Evolutionary conservation across 1,140 invertebrate species (phyloP).

Genomic region (Euwallacea similis): DNA sequence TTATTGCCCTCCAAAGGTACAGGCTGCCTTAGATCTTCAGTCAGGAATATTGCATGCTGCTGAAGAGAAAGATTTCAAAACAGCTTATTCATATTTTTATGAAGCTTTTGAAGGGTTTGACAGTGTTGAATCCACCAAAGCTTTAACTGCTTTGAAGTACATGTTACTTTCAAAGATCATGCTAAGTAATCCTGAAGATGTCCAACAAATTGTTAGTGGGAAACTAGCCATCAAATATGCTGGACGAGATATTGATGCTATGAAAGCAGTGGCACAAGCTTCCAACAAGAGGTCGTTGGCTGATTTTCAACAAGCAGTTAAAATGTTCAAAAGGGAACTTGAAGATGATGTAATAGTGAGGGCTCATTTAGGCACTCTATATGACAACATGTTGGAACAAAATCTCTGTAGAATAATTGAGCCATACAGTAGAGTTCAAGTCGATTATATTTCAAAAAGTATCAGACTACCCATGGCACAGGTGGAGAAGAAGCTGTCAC

Average conservation of each 20-base stretch:
- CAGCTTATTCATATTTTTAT: constrained; percentile 99
- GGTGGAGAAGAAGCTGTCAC: constrained; percentile 98
- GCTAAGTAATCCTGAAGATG: constrained; percentile 94
- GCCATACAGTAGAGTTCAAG: constrained; percentile 96
- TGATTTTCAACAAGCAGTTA: constrained; percentile 89
- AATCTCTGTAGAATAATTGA: constrained; percentile 98
- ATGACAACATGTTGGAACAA: constrained; percentile 98
- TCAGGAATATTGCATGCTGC: constrained; percentile 98
- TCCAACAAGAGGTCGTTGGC: constrained; percentile 95
- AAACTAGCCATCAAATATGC: constrained; percentile 97
- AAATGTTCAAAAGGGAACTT: constrained; percentile 85
- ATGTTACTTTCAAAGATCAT: constrained; percentile 99
- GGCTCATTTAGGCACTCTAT: constrained; percentile 94
- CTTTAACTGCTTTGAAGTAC: constrained; percentile 93
- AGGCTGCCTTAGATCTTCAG: constrained; percentile 94
- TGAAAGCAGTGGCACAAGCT: constrained; percentile 95
- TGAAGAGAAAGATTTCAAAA: constrained; percentile 99
- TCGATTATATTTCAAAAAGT: constrained; percentile 74
- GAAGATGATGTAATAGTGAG: constrained; percentile 96
- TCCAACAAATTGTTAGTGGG: constrained; percentile 91
- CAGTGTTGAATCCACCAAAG: constrained; percentile 89
- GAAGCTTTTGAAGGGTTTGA: constrained; percentile 99
- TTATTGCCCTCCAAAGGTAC: constrained; percentile 98
- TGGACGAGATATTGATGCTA: constrained; percentile 94
- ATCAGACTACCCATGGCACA: constrained; percentile 87